These are phyloP conservation scores for Prietella phreatophila DNA, from an alignment of 2,113 vertebrate genomes.

Conservation along the genomic window DNA sequence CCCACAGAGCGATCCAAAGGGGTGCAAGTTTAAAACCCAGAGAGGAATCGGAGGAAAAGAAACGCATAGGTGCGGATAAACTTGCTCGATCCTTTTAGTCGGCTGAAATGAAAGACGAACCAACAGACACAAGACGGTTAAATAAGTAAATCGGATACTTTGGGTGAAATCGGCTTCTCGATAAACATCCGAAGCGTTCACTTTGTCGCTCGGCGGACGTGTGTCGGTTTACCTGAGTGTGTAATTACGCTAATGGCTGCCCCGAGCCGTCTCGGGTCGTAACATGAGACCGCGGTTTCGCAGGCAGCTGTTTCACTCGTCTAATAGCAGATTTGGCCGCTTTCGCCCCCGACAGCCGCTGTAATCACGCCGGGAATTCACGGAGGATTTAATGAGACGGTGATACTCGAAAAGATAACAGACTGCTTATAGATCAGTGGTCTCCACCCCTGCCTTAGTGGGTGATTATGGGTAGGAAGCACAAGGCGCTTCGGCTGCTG, in stretches of 20 bases:
- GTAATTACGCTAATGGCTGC: slow-evolving; percentile 15
- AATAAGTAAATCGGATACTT: not conserved
- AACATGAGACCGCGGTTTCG: slow-evolving; percentile 20
- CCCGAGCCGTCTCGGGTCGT: slow-evolving; percentile 1
- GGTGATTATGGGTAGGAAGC: slow-evolving; percentile 32
- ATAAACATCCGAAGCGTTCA: not conserved
- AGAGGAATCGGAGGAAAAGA: not conserved
- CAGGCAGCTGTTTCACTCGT: slow-evolving; percentile 22
- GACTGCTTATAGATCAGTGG: slow-evolving; percentile 40
- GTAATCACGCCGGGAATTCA: slow-evolving; percentile 33
- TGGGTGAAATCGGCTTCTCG: not conserved
- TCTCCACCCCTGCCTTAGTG: slow-evolving; percentile 27
- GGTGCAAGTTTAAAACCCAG: not conserved
- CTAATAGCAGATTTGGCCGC: slow-evolving; percentile 29
- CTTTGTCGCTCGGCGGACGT: not conserved
- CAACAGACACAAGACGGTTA: not conserved
- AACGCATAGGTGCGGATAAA: not conserved
- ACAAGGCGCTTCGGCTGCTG: not conserved
- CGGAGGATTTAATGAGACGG: slow-evolving; percentile 43
- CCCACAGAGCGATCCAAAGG: not conserved
- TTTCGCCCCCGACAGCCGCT: slow-evolving; percentile 9
- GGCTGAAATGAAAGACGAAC: not conserved
- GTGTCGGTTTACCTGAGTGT: slow-evolving; percentile 3
- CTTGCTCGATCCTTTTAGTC: not conserved
- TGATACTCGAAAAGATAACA: slow-evolving; percentile 33